phyloP scores from a whole-genome alignment of 2,888 invertebrate species.

The Tolmerus cingulatus region DNA sequence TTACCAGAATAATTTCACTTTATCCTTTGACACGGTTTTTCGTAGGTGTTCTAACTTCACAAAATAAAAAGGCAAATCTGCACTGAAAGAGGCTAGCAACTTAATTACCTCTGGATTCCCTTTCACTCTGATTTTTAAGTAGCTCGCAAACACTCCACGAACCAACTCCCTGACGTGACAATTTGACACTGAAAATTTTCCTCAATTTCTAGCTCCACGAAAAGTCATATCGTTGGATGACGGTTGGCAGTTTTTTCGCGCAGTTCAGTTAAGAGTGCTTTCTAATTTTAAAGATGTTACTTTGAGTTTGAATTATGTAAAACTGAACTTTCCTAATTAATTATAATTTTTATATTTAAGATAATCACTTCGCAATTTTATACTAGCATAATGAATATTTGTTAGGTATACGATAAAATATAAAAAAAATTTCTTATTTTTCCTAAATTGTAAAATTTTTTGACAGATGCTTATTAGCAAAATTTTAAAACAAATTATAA shows the following conservation, averaged over 20 bases:
- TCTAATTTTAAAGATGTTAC: not conserved
- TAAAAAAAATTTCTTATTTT: no score
- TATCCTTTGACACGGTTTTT: not conserved
- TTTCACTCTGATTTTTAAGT: not conserved
- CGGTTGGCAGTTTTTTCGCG: slow-evolving; percentile 18
- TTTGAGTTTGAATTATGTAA: not conserved
- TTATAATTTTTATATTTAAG: no score
- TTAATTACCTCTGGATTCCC: not conserved
- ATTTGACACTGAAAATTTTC: slow-evolving; percentile 29
- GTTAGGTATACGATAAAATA: no score
- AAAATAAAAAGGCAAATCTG: not conserved
- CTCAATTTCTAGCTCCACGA: not conserved
- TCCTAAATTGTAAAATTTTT: no score
- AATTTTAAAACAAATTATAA: no score
- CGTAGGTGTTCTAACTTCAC: not conserved
- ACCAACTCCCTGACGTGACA: slow-evolving; percentile 17
- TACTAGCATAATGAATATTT: no score
- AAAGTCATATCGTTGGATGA: slow-evolving; percentile 2
- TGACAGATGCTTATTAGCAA: no score
- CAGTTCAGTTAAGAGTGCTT: not conserved
- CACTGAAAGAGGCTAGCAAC: not conserved
- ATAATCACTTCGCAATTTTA: no score
- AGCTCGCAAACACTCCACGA: not conserved
- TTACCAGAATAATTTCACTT: slow-evolving; percentile 21
- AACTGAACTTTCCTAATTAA: no score